These are phyloP conservation scores for Ametastegia equiseti DNA, from an alignment of 2,888 invertebrate species.

Conservation along the genomic window DNA sequence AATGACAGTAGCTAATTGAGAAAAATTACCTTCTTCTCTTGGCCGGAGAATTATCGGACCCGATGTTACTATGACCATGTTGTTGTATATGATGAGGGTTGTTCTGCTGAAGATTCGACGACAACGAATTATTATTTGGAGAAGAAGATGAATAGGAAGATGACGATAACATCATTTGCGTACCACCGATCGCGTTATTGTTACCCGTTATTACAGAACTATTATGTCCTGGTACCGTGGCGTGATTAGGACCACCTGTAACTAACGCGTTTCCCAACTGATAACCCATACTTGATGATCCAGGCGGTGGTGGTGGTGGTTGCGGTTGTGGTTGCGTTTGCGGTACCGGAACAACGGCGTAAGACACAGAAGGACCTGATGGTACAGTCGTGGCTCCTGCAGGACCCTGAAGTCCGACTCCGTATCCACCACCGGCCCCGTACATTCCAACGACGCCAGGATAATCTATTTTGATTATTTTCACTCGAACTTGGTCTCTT, in stretches of 20 bases:
- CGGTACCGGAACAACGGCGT: too few relatives aligned
- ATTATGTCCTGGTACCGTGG: constrained; percentile 54
- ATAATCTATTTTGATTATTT: constrained; percentile 70
- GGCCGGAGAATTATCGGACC: too few relatives aligned
- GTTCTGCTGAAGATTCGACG: too few relatives aligned
- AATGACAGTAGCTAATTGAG: too few relatives aligned
- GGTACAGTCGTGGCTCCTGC: constrained; percentile 48
- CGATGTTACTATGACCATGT: too few relatives aligned
- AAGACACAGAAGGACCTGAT: constrained; percentile 70
- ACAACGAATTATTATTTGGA: too few relatives aligned
- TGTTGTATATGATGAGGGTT: too few relatives aligned
- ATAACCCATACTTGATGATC: constrained; percentile 68
- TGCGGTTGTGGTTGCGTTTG: too few relatives aligned
- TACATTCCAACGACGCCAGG: constrained; percentile 71
- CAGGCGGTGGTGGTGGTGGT: constrained; percentile 62
- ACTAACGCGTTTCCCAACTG: constrained; percentile 62
- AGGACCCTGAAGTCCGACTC: constrained; percentile 67
- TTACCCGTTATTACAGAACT: constrained; percentile 62
- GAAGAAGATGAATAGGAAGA: too few relatives aligned
- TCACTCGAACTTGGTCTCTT: not conserved
- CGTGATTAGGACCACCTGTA: constrained; percentile 55
- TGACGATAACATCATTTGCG: not conserved
- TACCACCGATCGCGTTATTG: constrained; percentile 59
- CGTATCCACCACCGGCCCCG: constrained; percentile 71
- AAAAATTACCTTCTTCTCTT: too few relatives aligned